These are phyloP conservation scores for Lasioglossum morio DNA, from an alignment of 2,888 invertebrate genomes.

Conservation along the genomic window DNA sequence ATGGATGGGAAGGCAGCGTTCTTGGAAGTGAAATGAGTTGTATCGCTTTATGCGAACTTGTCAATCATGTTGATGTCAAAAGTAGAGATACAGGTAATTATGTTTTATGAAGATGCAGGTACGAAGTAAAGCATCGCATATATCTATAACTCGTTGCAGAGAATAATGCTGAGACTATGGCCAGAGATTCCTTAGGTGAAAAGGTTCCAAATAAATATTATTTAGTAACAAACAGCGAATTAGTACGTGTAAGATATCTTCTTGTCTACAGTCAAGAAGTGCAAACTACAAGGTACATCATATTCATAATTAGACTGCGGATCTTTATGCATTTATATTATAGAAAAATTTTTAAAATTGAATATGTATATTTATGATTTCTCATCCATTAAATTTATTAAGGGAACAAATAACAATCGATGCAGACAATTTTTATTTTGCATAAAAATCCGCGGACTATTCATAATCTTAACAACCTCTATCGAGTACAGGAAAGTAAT, in stretches of 20 bases:
- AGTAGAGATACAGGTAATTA: conserved; percentile 78
- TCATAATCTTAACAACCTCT: neutral
- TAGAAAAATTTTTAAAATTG: too few relatives aligned
- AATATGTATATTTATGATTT: too few relatives aligned
- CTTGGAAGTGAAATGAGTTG: conserved; percentile 92
- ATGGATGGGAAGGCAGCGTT: conserved; percentile 91
- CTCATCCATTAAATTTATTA: too few relatives aligned
- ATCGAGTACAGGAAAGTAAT: neutral
- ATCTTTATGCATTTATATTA: too few relatives aligned
- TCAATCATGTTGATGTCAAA: conserved; percentile 89
- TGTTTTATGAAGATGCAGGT: neutral
- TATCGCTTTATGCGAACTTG: conserved; percentile 92
- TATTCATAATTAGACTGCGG: neutral
- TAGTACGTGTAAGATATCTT: conserved; percentile 91
- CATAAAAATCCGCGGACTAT: too few relatives aligned
- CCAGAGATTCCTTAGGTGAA: conserved; percentile 81
- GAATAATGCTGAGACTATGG: conserved; percentile 72
- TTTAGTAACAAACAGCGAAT: conserved; percentile 91
- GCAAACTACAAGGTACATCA: conserved; percentile 69
- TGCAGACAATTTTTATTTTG: too few relatives aligned
- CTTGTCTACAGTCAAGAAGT: conserved; percentile 87
- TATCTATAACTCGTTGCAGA: conserved; percentile 62
- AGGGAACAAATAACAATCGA: too few relatives aligned
- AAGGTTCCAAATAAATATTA: conserved; percentile 89
- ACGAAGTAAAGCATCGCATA: neutral